A percentile compares a stretch with the other conserved stretches of the same genome.
phyloP scores from a whole-genome alignment of 2,113 vertebrate genomes.

The Sminthopsis crassicaudata region DNA sequence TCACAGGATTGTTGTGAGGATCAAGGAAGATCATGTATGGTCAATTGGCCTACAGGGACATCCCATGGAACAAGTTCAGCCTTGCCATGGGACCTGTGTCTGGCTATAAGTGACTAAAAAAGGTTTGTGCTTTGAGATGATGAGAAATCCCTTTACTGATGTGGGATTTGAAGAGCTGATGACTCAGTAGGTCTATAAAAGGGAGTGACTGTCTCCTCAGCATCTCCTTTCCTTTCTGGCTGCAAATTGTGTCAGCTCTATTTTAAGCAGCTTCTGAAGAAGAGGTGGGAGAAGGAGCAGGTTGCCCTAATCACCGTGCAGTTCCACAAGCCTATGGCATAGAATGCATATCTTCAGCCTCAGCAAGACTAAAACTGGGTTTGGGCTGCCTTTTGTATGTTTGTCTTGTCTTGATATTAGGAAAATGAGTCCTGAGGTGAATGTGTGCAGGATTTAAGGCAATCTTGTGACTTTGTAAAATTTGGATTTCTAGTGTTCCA shows the following conservation, averaged over 20 bases:
- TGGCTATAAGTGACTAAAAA: background rate
- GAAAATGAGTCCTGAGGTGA: background rate
- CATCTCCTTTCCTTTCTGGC: background rate
- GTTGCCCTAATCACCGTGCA: background rate
- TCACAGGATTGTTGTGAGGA: background rate
- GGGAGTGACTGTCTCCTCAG: background rate
- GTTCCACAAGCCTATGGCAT: background rate
- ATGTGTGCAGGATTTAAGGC: background rate
- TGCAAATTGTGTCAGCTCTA: background rate
- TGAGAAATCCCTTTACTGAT: background rate
- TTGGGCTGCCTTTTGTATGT: background rate
- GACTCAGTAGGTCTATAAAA: background rate
- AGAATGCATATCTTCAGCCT: background rate
- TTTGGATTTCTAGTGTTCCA: background rate
- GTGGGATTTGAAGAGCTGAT: background rate
- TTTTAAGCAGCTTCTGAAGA: background rate
- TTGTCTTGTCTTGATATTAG: background rate
- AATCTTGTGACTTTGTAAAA: background rate
- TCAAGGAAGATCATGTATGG: conserved; percentile 1
- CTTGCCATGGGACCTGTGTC: background rate
- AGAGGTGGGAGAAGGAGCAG: background rate
- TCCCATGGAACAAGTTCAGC: background rate
- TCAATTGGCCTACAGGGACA: background rate
- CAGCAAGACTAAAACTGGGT: background rate
- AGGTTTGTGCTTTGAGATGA: background rate